Conservation (phyloP, 35 echinoderm and acorn worm species). For the Apostichopus parvimensis region DNA sequence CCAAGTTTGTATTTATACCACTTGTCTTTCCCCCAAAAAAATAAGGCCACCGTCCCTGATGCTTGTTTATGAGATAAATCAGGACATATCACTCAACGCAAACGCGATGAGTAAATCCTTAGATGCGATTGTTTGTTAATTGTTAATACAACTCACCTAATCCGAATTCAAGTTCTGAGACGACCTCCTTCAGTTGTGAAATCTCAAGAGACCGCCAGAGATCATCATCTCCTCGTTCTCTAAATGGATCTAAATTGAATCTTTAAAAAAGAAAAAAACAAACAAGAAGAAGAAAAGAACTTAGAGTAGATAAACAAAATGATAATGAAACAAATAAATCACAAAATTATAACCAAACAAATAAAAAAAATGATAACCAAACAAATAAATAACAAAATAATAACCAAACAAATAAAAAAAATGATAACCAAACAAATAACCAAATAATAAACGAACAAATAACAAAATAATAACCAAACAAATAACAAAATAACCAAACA, state of each 20-base stretch:
- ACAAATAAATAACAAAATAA: too few relatives aligned
- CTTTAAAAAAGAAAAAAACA: slow-evolving; percentile 24
- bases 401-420: not conserved
- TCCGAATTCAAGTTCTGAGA: slow-evolving; percentile 53
- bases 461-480: too few relatives aligned
- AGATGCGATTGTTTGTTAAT: too few relatives aligned
- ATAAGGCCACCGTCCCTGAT: too few relatives aligned
- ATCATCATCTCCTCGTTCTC: slow-evolving; percentile 52
- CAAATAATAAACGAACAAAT: not conserved
- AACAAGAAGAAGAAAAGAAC: not conserved
- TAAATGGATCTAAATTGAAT: slow-evolving; percentile 74
- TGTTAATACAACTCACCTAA: slow-evolving; percentile 41
- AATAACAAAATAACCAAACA: not conserved
- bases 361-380: not conserved
- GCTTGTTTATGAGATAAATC: too few relatives aligned
- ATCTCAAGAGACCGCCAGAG: slow-evolving; percentile 68
- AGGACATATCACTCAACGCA: too few relatives aligned
- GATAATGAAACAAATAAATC: too few relatives aligned
- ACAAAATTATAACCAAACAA: not conserved
- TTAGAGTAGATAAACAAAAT: not conserved
- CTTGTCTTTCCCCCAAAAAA: too few relatives aligned
- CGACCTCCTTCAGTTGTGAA: slow-evolving; percentile 66
- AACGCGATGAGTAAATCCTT: too few relatives aligned
- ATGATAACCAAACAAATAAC: not conserved
- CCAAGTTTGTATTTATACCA: too few relatives aligned